Base-by-base conservation (phyloP, 2,113 vertebrate species). In the Oncorhynchus mykiss region DNA sequence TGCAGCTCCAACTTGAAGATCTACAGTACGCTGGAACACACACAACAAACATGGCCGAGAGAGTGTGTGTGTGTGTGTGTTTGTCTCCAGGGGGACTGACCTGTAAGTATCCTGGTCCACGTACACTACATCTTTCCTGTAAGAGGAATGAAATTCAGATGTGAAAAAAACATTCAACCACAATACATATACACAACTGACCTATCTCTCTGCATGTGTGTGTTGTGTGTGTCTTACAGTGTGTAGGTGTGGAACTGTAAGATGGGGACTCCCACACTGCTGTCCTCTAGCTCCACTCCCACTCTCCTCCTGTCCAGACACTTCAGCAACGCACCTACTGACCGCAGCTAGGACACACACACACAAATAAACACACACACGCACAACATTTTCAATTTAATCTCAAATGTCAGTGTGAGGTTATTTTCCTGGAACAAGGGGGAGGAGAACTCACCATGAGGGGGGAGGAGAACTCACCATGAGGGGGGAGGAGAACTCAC, bases 1-100 rank as follows among this genome's bases (percentile, higher is more conserved):
- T 99, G 98, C n/a, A 92, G 89, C 67, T 99, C 97, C 59, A 93
- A 95, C 91, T 99, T 99, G 87, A 99, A 99, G 90, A 99, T 96
- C 86, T 99, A 97, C 45, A 99, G 91, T 24, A 97, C 96, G 76
- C 95, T 96, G 78, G 83, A 86, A 80, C n/a, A 86, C 81, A 31
- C 29, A 82, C 77, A 22, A n/a, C 54, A 45, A 45, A 45, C 54
- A 57, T 57, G 16, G 18, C 54, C 9, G 31, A 22, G n/a, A 12
- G 3, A 22, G 20, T 11, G 34, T 11, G 67, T 31, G 14, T 67
- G 6, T 29, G 67, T 48, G 1, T 49, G 67, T 70, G 2, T 48
- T 14, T 62, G 3, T 48, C 20, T 59, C 13, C 9, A 67, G 5
- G 64, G 12, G 4, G 14, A 48, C 81, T 86, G 84, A 96, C 96